Base-by-base conservation (phyloP, 2,797 vertebrate species). In the Sitta carolinensis region DNA sequence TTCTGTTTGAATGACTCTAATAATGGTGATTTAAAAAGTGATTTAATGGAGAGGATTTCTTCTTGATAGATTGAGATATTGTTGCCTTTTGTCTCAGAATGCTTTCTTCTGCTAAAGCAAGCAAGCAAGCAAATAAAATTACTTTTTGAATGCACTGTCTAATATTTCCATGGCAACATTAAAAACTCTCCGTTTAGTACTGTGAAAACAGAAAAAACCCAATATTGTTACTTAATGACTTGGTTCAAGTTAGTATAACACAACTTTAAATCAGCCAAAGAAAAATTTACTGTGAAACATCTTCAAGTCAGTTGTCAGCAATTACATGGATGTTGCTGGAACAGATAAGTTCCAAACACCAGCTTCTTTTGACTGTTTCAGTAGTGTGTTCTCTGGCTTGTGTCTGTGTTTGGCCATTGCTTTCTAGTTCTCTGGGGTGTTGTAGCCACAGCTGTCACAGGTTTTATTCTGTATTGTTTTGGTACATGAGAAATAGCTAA, bases 131-230 rank as follows among this genome's bases (percentile, higher is more conserved):
- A 89, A 95, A 34, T 84, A 82, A 95, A 81, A 86, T 47, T 67
- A 68, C 61, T 54, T 84, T 80, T 80, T 82, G 20, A 84, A 80
- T 45, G 26, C 19, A 38, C 73, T 70, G 54, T 70, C 77, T 93
- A 70, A 51, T 90, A 93, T 87, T 89, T 62, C 75, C 84, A 90
- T 85, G 69, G 80, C 54, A 92, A 95, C 81, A 74, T 63, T 79
- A 52, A 89, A 94, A 93, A 61, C 30, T 62, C 59, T 59, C 7
- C 3, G 19, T 76, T 94, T 81, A 94, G 43, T 81, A 79, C 42
- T 80, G 42, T 88, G 47, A 59, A 93, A 91, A 77, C 32, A 72
- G 64, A 66, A 68, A 80, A 85, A 64, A 63, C 0, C 23, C 36
- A 51, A 38, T 89, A 38, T 76, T 73, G 26, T 82, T 90, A 76